These are phyloP conservation scores for Cyprinodon tularosa DNA, from an alignment of 2,113 vertebrate species.

Conservation along the genomic window DNA sequence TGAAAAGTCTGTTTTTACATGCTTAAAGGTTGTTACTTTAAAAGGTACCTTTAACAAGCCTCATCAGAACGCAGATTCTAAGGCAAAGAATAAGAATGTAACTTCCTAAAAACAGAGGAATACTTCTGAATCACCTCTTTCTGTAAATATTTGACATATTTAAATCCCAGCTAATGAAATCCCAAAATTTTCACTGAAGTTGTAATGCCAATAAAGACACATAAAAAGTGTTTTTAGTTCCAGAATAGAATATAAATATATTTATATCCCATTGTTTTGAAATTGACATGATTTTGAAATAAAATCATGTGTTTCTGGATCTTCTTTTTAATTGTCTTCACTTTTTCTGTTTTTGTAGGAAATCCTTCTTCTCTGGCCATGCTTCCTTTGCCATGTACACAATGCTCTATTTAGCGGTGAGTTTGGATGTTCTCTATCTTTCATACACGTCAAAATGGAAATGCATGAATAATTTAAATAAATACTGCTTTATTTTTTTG, in stretches of 20 bases:
- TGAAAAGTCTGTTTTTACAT: not conserved
- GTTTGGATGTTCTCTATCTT: conserved; percentile 41
- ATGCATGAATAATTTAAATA: not conserved
- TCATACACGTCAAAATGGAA: not conserved
- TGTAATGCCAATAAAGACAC: not conserved
- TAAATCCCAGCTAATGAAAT: too few relatives aligned
- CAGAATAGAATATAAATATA: too few relatives aligned
- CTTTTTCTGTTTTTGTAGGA: conserved; percentile 65
- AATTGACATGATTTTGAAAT: not conserved
- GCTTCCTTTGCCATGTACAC: conserved; percentile 80
- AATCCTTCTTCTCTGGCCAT: conserved; percentile 80
- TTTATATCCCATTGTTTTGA: not conserved
- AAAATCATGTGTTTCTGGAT: not conserved
- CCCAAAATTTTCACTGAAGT: not conserved
- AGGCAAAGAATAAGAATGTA: not conserved
- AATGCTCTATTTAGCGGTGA: conserved; percentile 79
- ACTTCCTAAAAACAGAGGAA: too few relatives aligned
- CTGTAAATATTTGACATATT: too few relatives aligned
- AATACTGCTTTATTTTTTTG: not conserved
- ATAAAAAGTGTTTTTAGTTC: too few relatives aligned
- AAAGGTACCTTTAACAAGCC: not conserved
- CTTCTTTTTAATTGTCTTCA: conserved; percentile 1
- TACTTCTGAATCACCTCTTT: too few relatives aligned
- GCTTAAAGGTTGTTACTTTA: not conserved
- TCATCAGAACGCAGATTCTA: not conserved